These are phyloP conservation scores for Taxidea taxus DNA, from an alignment of 2,113 vertebrate genomes.

Conservation along the genomic window DNA sequence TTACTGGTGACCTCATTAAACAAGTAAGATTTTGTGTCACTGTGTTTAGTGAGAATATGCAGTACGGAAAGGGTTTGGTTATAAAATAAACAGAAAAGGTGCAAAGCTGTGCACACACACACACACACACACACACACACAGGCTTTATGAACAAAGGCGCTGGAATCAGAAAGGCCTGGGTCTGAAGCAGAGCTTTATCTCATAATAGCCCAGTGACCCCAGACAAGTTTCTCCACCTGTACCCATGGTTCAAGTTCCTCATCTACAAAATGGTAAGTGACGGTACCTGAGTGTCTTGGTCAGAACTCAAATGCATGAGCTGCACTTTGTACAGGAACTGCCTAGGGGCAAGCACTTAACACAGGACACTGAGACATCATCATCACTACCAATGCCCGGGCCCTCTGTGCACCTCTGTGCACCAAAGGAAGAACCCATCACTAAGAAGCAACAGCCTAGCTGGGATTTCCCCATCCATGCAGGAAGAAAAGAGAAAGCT, in stretches of 20 bases:
- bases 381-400: accelerated
- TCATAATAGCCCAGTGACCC: neutral
- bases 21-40: neutral
- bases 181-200: neutral
- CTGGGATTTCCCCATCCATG: neutral
- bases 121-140: neutral
- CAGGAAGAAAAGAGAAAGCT: neutral
- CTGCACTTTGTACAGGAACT: neutral
- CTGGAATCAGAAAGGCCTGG: neutral
- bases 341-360: neutral
- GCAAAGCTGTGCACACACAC: neutral
- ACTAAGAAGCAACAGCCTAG: neutral
- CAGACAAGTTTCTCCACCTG: neutral
- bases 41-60: neutral
- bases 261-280: neutral
- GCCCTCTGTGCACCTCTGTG: neutral
- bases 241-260: neutral
- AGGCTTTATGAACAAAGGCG: neutral
- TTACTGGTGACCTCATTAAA: neutral
- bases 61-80: neutral
- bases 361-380: neutral
- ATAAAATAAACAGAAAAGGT: neutral
- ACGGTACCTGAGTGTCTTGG: too few relatives aligned
- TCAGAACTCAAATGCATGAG: too few relatives aligned
- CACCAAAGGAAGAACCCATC: neutral